Percentiles rank a stretch among this genome's conserved stretches.
These are phyloP conservation scores for Sinocyclocheilus anophthalmus DNA, from an alignment of 2,113 vertebrate genomes.

Conservation along the genomic window DNA sequence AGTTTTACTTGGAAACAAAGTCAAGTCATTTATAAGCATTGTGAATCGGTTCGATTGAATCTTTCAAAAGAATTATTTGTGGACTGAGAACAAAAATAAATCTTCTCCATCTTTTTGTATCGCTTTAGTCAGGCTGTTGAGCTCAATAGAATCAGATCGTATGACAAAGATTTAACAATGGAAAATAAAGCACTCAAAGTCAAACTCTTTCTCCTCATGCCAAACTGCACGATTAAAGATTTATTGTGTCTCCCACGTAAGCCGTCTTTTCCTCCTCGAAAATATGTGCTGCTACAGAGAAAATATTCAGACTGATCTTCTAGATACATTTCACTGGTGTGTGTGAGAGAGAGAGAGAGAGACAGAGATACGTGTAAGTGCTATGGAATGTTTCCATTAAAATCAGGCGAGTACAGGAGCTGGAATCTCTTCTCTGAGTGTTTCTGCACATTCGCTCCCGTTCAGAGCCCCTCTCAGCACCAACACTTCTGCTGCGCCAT, in stretches of 20 bases:
- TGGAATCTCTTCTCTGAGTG: background rate
- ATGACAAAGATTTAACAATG: constrained; percentile 19
- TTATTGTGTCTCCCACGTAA: constrained; percentile 35
- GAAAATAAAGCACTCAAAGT: constrained; percentile 23
- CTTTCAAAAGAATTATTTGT: background rate
- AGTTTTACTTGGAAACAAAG: background rate
- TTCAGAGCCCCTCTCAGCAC: background rate
- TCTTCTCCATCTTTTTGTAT: background rate
- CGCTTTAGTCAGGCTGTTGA: background rate
- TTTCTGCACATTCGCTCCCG: background rate
- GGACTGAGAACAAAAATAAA: background rate
- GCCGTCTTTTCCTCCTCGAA: constrained; percentile 1
- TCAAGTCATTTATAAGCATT: background rate
- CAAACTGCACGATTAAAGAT: constrained; percentile 10
- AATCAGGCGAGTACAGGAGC: constrained; percentile 30
- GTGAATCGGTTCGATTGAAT: background rate
- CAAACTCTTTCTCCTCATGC: background rate
- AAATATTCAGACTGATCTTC: constrained; percentile 54
- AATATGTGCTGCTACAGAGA: constrained; percentile 35
- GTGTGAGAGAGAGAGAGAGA: background rate
- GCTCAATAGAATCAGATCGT: background rate
- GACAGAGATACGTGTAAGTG: constrained; percentile 30
- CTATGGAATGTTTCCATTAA: constrained; percentile 57
- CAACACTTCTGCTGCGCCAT: background rate
- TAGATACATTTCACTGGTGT: constrained; percentile 34